Conservation (phyloP, 1,140 invertebrate species). For the Polypedilum vanderplanki region DNA sequence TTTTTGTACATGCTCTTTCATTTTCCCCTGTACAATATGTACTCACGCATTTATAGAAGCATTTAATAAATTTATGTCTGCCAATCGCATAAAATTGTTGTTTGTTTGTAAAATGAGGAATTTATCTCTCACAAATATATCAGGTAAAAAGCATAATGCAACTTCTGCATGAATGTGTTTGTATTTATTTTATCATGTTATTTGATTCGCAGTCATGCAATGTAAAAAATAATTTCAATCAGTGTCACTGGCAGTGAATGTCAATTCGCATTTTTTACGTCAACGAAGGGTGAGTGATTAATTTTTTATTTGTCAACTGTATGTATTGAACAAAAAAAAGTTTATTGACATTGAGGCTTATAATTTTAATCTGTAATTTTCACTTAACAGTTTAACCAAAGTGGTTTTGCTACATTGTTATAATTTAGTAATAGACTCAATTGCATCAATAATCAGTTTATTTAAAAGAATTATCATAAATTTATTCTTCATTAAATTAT, state of each 20-base stretch:
- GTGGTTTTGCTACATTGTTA: too few species aligned
- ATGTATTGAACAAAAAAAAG: too few species aligned
- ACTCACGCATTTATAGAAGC: slow-evolving; percentile 20
- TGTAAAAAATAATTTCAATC: slow-evolving; percentile 14
- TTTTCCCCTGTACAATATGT: not conserved
- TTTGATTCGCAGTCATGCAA: slow-evolving; percentile 4
- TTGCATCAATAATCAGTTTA: too few species aligned
- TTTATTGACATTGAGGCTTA: too few species aligned
- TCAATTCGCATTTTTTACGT: not conserved
- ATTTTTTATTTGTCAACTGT: too few species aligned
- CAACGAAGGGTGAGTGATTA: not conserved
- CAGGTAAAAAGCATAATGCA: slow-evolving; percentile 4
- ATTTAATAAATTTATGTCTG: slow-evolving; percentile 28
- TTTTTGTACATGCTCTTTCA: not conserved
- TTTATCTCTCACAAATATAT: not conserved
- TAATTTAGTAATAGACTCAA: too few species aligned
- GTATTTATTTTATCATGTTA: slow-evolving; percentile 1
- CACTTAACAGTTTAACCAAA: too few species aligned
- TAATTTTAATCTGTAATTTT: too few species aligned
- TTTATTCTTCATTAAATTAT: too few species aligned
- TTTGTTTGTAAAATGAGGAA: slow-evolving; percentile 12
- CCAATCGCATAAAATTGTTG: not conserved
- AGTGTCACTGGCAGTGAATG: slow-evolving; percentile 3
- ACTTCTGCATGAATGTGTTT: not conserved
- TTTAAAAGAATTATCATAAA: too few species aligned